A percentile compares a stretch with the other conserved stretches of the same genome.
phyloP scores from a whole-genome alignment of 2,888 invertebrate species.

The Alviniconcha strummeri region DNA sequence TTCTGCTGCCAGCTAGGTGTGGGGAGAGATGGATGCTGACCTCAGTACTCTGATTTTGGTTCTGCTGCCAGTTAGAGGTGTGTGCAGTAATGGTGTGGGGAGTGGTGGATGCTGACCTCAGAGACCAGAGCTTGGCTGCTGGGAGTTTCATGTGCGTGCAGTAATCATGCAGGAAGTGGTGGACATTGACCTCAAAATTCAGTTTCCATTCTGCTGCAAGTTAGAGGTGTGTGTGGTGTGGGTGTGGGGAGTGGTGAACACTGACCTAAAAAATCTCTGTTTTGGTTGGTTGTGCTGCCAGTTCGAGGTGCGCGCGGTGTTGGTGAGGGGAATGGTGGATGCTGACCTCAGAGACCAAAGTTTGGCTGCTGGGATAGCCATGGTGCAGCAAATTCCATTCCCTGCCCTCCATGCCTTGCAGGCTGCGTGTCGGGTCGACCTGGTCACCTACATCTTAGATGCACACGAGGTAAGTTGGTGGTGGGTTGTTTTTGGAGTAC shows the following conservation, averaged over 20 bases:
- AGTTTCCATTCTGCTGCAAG: no score
- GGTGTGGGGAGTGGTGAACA: no score
- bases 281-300: neutral
- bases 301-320: conserved; percentile 5
- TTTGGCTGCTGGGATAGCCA: conserved; percentile 23
- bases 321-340: conserved; percentile 35
- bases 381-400: conserved; percentile 27
- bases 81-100: conserved; percentile 23
- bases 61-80: neutral
- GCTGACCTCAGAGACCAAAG: conserved; percentile 20
- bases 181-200: no score
- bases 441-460: conserved; percentile 35
- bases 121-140: conserved; percentile 19
- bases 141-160: neutral
- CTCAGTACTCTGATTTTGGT: no score
- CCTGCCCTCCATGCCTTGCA: conserved; percentile 29
- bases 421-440: conserved; percentile 23
- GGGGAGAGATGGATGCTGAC: neutral
- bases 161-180: neutral
- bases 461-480: conserved; percentile 32
- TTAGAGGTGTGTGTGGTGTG: no score
- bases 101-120: conserved; percentile 14
- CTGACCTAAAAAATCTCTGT: no score
- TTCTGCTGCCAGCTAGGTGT: neutral
- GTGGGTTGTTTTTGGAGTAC: neutral